Evolutionary conservation across 2,113 vertebrate genomes (phyloP), one percentile per base, ranked within the genome.

Genomic region (Mastomys natalensis): DNA sequence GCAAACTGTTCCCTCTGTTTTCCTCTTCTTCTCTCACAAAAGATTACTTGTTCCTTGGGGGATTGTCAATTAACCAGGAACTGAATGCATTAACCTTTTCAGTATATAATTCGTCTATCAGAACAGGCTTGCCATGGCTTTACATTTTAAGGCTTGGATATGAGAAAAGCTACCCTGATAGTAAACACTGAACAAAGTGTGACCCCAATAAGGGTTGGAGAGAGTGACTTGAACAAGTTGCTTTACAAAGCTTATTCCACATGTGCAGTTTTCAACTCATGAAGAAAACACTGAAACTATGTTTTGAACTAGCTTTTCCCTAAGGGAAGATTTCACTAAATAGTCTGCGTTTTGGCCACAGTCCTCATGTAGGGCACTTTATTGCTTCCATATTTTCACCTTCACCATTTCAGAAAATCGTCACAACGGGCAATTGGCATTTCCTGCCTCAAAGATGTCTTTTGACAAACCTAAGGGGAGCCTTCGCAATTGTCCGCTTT

Each of bases 11-110:
- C 93, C 48, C 51, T 90, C 76, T 68, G 22, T 96, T 95, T 96
- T 70, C 45, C 37, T 92, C 92, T 76, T 43, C 62, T 90, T 21
- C 40, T 94, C 26, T 51, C 88, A 86, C 34, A 87, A 89, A 97
- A 51, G 51, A 93, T 51, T 89, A 81, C n/a, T 95, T 82, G 53
- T 77, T 94, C 90, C 60, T 81, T 89, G 5, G 74, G 45, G 70
- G 31, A 95, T 74, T 93, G 84, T 90, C 40, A 90, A 86, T 93
- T 96, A 94, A 92, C 88, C 16, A 91, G 31, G 53, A 95, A 96
- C 55, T 40, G 96, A 97, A 96, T 95, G 34, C 31, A 93, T 97
- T 97, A 97, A 97, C 94, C 93, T 96, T 96, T 97, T 91, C 84
- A 91, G 17, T 95, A 93, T 93, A 43, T 9, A 91, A 84, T 48